Evolutionary conservation across 2,888 invertebrate genomes (phyloP).

Genomic region (Polymixis flavicincta): DNA sequence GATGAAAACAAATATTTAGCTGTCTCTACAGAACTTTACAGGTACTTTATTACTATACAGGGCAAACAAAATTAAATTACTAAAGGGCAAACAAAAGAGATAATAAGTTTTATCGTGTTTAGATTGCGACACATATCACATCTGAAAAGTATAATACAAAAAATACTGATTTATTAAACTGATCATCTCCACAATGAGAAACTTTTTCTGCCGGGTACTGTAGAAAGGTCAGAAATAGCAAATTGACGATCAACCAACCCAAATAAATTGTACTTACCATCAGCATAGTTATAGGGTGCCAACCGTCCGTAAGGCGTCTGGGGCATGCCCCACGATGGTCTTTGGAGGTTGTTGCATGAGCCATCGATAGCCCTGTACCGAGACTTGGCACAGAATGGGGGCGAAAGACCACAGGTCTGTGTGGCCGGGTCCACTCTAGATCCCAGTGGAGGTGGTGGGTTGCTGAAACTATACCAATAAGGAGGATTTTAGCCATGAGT

Average conservation of each 20-base stretch:
- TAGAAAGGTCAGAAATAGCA: not conserved
- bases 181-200: not conserved
- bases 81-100: no score
- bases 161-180: not conserved
- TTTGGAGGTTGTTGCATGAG: conserved; percentile 97
- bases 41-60: not conserved
- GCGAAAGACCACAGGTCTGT: conserved; percentile 87
- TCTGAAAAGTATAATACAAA: not conserved
- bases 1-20: not conserved
- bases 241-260: no score
- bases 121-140: not conserved
- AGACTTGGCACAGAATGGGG: conserved; percentile 87
- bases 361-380: conserved; percentile 96
- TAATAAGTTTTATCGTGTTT: not conserved
- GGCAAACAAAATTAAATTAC: not conserved
- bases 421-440: conserved; percentile 84
- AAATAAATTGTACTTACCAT: conserved; percentile 88
- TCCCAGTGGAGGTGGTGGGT: conserved; percentile 84
- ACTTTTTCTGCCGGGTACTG: not conserved
- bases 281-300: conserved; percentile 92
- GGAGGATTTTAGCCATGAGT: not conserved
- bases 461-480: conserved; percentile 80
- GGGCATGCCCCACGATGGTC: conserved; percentile 95
- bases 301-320: conserved; percentile 93
- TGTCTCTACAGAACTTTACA: not conserved